Conservation (phyloP, 2,113 vertebrate species). For the Struthio camelus region DNA sequence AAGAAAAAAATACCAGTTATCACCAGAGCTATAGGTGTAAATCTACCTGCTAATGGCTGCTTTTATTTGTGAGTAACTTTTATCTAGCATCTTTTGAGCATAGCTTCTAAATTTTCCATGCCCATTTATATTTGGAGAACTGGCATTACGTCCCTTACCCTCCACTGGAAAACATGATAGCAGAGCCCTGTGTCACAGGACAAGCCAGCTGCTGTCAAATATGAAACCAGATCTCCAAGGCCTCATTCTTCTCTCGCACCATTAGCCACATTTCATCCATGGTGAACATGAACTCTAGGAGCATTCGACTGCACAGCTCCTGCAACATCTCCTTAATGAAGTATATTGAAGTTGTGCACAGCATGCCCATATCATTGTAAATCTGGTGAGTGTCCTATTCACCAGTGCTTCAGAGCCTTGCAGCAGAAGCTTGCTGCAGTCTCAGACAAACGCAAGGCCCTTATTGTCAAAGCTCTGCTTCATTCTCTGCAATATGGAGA, state of each 20-base stretch:
- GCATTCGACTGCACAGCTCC: neutral
- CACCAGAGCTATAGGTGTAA: neutral
- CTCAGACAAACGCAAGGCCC: neutral
- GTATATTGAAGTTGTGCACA: neutral
- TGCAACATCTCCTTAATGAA: neutral
- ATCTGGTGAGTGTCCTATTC: constrained; percentile 14
- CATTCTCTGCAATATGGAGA: neutral
- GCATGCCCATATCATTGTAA: neutral
- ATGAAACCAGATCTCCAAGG: neutral
- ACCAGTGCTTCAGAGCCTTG: constrained; percentile 9
- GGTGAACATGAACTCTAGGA: constrained; percentile 22
- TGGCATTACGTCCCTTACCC: accelerated
- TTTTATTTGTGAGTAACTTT: neutral
- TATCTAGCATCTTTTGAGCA: neutral
- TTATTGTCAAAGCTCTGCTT: neutral
- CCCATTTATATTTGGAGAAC: neutral
- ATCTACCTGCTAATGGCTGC: neutral
- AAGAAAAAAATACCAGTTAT: neutral
- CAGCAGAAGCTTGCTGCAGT: neutral
- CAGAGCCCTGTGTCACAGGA: neutral
- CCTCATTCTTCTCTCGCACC: neutral
- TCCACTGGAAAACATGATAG: neutral
- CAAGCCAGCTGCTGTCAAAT: neutral
- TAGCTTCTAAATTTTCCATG: neutral
- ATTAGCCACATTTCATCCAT: neutral